Conservation (phyloP, 2,888 invertebrate species). For the Agriopis aurantiaria region DNA sequence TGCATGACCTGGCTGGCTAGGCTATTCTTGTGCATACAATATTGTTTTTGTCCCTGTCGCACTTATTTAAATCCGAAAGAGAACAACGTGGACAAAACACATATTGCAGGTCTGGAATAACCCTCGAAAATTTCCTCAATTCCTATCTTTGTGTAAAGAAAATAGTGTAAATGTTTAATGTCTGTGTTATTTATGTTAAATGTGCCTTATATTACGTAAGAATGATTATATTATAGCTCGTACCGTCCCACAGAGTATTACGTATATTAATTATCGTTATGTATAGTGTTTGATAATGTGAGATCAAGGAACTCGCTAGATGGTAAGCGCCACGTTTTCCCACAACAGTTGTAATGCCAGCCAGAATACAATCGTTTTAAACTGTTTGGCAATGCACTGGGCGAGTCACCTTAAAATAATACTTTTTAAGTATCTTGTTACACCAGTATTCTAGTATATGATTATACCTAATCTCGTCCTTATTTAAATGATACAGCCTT, state of each 20-base stretch:
- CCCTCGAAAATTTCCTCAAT: no score
- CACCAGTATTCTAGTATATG: not conserved
- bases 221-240: not conserved
- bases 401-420: not conserved
- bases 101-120: no score
- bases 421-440: not conserved
- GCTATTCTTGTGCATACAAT: no score
- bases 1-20: not conserved
- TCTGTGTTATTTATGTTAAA: not conserved
- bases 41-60: no score
- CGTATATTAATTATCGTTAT: not conserved
- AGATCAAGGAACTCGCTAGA: not conserved
- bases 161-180: no score
- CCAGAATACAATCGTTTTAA: not conserved
- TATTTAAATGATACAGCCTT: not conserved
- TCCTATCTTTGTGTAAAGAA: no score
- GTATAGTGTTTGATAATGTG: not conserved
- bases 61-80: no score
- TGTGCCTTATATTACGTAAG: not conserved
- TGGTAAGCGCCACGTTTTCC: not conserved
- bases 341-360: not conserved
- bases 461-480: not conserved
- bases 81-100: no score
- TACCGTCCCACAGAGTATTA: not conserved
- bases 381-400: not conserved